Base-by-base conservation (phyloP, 1,140 invertebrate species). In the Wasmannia auropunctata region DNA sequence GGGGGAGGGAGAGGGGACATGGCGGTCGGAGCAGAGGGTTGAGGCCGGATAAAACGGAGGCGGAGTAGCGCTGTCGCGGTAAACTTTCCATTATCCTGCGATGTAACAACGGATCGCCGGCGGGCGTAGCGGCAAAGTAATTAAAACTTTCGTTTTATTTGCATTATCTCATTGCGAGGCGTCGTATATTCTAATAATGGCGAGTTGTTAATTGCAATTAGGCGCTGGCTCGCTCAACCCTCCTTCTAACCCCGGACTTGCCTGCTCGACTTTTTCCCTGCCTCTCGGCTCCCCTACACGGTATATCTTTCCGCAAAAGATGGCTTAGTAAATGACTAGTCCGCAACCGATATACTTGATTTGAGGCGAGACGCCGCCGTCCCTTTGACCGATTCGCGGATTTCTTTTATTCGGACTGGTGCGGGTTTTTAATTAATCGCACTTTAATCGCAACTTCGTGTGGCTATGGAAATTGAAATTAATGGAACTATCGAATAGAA, bases 81-180 rank as follows among this genome's bases (percentile, higher is more conserved):
- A 94, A 95, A 95, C 93, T 95, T 95, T 93, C 90, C 92, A 93
- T 94, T 94, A 94, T 92, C 91, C 92, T 89, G 90, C 91, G 91
- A 93, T 93, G 93, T 92, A 93, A 92, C 92, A 93, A 94, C 93
- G 92, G 89, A 89, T 91, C 90, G 92, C 91, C 91, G 91, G 74
- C 85, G 92, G 93, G 92, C 91, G 89, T 92, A 94, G 91, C 89
- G 88, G 93, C 91, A 94, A 95, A 95, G 94, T 94, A 94, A 95
- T 94, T 94, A 95, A 95, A 95, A 95, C 94, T 94, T 95, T 94
- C 93, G 91, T 95, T 94, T 95, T 95, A 94, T 94, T 95, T 94
- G 94, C 94, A 94, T 95, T 94, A 94, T 94, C 94, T 94, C 94
- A 94, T 94, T 94, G 93, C 93, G 93, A 94, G 91, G 93, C 93